Evolutionary conservation across 2,113 vertebrate genomes (phyloP).

Genomic region (Gila orcuttii): DNA sequence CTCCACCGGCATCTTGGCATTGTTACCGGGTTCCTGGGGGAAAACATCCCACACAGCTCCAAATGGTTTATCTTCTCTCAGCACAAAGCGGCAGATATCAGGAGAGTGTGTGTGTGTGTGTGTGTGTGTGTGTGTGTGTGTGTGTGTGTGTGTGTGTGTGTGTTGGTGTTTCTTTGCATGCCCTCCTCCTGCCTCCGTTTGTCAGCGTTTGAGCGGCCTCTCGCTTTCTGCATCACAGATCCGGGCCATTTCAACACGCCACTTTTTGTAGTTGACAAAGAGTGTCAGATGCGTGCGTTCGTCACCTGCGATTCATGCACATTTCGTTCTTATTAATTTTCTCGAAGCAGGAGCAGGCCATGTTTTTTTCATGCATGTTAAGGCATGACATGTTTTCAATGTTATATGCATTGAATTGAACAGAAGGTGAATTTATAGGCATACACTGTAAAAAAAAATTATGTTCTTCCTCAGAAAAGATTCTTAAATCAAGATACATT

Average conservation of each 20-base stretch:
- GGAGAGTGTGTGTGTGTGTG: conserved; percentile 38
- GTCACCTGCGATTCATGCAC: conserved; percentile 33
- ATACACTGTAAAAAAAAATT: too few relatives aligned
- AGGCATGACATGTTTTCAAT: background rate
- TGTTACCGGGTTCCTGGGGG: conserved; percentile 58
- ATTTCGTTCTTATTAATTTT: background rate
- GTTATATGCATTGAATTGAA: background rate
- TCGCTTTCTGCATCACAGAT: conserved; percentile 4
- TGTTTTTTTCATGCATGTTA: background rate
- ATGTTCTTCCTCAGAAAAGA: too few relatives aligned
- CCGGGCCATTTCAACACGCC: conserved; percentile 6
- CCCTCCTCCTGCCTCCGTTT: conserved; percentile 43
- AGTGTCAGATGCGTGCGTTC: conserved; percentile 44
- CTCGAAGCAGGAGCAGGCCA: background rate
- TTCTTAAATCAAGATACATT: too few relatives aligned
- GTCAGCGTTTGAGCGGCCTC: conserved; percentile 40
- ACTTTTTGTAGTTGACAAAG: conserved; percentile 31
- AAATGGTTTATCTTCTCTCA: conserved; percentile 63
- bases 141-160: too few relatives aligned
- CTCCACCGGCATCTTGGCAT: conserved; percentile 55
- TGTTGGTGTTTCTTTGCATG: conserved; percentile 40
- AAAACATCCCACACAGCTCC: conserved; percentile 61
- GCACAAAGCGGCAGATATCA: conserved; percentile 64
- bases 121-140: conserved; percentile 26
- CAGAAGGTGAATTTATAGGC: background rate